Percentiles rank a stretch among this genome's conserved stretches.
phyloP scores from a whole-genome alignment of 2,113 vertebrate genomes.

The Malurus alboscapulatus region DNA sequence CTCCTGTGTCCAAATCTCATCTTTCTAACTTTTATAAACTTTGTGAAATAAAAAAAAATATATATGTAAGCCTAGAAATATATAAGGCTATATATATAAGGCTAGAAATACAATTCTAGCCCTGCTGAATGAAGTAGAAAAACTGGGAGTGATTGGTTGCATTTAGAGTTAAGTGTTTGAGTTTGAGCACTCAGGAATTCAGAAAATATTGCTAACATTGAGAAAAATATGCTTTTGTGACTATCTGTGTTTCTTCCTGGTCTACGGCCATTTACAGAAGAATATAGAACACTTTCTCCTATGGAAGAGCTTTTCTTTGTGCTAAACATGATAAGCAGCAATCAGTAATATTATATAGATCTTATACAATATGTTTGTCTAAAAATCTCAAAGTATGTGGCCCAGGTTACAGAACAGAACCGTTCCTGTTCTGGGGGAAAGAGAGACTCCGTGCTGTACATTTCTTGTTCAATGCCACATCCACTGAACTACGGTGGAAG shows the following conservation, averaged over 20 bases:
- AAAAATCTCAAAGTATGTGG: neutral
- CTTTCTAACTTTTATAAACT: neutral
- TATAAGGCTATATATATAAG: too few species aligned
- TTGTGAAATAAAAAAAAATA: neutral
- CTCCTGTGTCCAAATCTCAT: neutral
- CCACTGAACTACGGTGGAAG: neutral
- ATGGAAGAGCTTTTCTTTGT: neutral
- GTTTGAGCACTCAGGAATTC: neutral
- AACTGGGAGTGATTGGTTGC: neutral
- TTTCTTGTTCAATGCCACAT: neutral
- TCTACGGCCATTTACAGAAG: neutral
- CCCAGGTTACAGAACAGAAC: neutral
- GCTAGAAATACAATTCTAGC: neutral
- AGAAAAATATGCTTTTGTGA: neutral
- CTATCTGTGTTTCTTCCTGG: neutral
- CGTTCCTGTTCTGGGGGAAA: neutral
- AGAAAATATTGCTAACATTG: neutral
- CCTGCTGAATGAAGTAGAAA: neutral
- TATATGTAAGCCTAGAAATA: neutral
- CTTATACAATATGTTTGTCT: neutral
- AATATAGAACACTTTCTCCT: neutral
- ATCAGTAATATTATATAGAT: neutral
- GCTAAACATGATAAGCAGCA: neutral
- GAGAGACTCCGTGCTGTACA: fast-evolving
- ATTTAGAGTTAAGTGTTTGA: neutral